Evolutionary conservation across 2,888 invertebrate species (phyloP).

Genomic region (Nemoura dubitans): DNA sequence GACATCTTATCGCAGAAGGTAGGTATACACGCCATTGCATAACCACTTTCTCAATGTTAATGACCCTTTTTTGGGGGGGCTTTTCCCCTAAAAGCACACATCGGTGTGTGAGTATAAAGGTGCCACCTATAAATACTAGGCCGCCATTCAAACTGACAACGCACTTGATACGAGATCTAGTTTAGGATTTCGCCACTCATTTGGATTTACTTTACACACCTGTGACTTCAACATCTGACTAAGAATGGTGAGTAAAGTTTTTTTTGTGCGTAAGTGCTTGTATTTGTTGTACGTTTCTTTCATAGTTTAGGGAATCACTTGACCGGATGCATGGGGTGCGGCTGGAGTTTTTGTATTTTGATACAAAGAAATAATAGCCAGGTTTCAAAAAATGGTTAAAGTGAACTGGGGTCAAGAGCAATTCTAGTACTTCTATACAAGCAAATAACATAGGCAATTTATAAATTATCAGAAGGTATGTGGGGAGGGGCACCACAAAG

Average conservation of each 20-base stretch:
- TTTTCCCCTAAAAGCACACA: background rate
- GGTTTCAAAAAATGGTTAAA: no score
- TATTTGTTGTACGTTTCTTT: no score
- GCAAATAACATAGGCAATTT: no score
- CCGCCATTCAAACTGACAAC: background rate
- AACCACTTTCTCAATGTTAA: constrained; percentile 36
- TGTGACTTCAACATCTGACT: background rate
- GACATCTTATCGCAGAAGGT: background rate
- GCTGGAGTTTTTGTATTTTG: no score
- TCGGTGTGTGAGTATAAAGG: background rate
- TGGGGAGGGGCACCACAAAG: no score
- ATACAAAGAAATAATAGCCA: no score
- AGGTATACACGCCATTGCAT: background rate
- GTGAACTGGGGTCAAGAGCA: no score
- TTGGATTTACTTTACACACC: background rate
- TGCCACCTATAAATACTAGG: background rate
- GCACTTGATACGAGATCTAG: background rate
- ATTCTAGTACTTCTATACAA: no score
- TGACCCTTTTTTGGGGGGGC: constrained; percentile 20
- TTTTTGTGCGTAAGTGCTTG: no score
- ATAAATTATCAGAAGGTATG: no score
- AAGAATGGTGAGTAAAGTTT: background rate
- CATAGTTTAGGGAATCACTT: no score
- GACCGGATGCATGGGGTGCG: no score
- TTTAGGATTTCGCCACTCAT: background rate